Conservation (phyloP, 2,797 vertebrate genomes). For the Cossypha heuglini region DNA sequence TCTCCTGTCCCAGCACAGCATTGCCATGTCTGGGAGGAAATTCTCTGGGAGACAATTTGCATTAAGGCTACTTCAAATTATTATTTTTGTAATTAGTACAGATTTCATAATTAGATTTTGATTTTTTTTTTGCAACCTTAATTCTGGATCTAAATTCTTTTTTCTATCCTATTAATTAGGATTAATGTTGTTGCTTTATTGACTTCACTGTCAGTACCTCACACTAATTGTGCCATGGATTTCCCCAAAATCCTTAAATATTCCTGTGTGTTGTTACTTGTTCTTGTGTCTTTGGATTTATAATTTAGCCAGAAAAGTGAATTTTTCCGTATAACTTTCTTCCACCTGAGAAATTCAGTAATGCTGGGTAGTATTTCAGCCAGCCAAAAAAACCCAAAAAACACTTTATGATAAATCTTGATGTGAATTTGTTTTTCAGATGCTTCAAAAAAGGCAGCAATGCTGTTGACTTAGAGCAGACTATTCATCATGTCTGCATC, state of each 20-base stretch:
- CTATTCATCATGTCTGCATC: neutral
- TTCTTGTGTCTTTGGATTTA: neutral
- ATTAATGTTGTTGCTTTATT: neutral
- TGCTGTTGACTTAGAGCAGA: neutral
- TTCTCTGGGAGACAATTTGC: neutral
- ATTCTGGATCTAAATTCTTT: neutral
- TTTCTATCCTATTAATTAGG: neutral
- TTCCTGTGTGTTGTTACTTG: neutral
- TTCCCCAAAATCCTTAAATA: neutral
- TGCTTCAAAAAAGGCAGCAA: neutral
- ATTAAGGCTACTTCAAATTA: neutral
- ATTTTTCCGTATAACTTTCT: neutral
- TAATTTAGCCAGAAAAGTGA: neutral
- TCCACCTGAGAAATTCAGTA: neutral
- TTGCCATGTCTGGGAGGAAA: neutral
- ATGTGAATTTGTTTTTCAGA: neutral
- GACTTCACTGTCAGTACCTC: neutral
- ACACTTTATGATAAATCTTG: neutral
- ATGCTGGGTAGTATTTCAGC: neutral
- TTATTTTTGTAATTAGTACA: neutral
- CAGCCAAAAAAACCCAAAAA: neutral
- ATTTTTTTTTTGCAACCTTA: neutral
- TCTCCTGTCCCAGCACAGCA: neutral
- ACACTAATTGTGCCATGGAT: neutral
- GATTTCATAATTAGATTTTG: neutral